Conservation (phyloP, 1,140 invertebrate species). For the Sesamia nonagrioides region DNA sequence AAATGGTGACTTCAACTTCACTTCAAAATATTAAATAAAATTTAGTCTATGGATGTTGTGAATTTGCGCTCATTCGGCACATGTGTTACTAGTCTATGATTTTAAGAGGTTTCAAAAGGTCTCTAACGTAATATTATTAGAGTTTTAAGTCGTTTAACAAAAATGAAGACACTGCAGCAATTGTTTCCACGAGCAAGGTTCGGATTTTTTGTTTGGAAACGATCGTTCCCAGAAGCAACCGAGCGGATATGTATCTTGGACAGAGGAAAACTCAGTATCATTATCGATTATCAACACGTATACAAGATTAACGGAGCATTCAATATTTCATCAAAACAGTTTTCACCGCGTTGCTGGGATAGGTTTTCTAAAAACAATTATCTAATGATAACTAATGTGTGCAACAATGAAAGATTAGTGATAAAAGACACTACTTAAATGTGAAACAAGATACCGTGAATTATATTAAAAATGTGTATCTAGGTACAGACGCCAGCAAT, state of each 20-base stretch:
- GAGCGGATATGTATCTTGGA: constrained; percentile 40
- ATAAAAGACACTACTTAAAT: not conserved
- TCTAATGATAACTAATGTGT: not conserved
- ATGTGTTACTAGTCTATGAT: no score
- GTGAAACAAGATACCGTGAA: not conserved
- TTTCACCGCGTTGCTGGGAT: not conserved
- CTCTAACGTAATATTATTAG: no score
- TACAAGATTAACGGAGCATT: constrained; percentile 4
- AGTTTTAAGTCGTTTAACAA: no score
- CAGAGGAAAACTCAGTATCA: constrained; percentile 36
- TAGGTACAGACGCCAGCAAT: not conserved
- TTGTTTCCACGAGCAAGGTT: no score
- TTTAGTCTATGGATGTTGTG: no score
- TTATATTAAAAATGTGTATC: not conserved
- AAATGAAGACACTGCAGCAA: no score
- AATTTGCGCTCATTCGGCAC: no score
- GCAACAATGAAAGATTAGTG: not conserved
- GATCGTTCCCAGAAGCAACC: no score
- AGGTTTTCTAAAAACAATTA: not conserved
- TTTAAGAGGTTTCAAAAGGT: no score
- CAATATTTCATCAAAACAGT: constrained; percentile 23
- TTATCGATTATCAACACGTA: constrained; percentile 24
- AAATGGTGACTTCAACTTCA: no score
- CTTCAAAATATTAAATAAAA: no score
- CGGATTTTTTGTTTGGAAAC: no score